Evolutionary conservation across 2,797 vertebrate genomes (phyloP).

Genomic region (Urocyon cinereoargenteus): DNA sequence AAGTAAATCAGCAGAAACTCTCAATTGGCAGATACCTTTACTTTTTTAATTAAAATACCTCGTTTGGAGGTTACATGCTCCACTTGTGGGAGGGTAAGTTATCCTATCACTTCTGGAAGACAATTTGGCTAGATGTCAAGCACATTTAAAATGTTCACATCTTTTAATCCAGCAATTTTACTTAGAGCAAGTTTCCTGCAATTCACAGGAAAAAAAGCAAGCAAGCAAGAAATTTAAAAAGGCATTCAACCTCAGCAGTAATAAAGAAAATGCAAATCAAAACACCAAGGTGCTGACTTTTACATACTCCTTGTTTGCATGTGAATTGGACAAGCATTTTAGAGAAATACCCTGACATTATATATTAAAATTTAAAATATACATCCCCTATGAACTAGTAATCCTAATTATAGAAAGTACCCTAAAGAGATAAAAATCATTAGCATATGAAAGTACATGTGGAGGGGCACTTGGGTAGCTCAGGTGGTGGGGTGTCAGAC

Average conservation of each 20-base stretch:
- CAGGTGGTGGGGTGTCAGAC: not conserved
- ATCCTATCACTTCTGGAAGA: conserved; percentile 40
- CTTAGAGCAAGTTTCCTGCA: conserved; percentile 28
- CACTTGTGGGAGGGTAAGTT: not conserved
- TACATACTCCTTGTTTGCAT: not conserved
- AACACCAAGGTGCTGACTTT: not conserved
- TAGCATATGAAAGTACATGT: not conserved
- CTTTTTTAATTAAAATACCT: conserved; percentile 47
- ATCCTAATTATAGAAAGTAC: not conserved
- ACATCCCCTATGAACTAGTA: not conserved
- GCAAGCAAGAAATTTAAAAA: not conserved
- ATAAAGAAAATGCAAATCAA: not conserved
- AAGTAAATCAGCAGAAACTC: not conserved
- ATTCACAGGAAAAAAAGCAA: not conserved
- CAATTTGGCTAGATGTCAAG: not conserved
- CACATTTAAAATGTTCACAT: conserved; percentile 14
- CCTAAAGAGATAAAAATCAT: not conserved
- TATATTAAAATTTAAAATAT: conserved; percentile 14
- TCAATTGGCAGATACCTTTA: not conserved
- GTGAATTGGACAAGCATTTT: not conserved
- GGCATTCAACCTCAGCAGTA: not conserved
- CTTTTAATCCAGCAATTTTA: conserved; percentile 45
- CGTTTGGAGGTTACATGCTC: not conserved
- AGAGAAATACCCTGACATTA: not conserved
- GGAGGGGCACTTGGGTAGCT: not conserved